Percentiles rank a stretch among this genome's conserved stretches.
Conservation (phyloP, 1,140 invertebrate genomes). For the Copidosoma floridanum region DNA sequence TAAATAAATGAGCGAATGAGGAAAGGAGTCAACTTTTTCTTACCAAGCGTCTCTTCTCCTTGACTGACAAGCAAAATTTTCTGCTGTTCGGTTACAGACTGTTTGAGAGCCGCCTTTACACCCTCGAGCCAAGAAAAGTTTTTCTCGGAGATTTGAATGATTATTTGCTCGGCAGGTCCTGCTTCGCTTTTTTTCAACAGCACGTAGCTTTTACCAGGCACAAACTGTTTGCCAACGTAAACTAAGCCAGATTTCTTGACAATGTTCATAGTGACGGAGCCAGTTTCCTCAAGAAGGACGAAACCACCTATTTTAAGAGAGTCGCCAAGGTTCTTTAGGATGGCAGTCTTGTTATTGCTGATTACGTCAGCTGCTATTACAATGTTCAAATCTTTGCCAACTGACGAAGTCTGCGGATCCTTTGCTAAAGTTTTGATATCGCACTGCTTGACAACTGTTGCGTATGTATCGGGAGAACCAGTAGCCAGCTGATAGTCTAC, state of each 20-base stretch:
- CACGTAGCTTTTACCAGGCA: conserved; percentile 59
- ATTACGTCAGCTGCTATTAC: conserved; percentile 65
- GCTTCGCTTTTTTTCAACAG: conserved; percentile 60
- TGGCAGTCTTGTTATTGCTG: conserved; percentile 35
- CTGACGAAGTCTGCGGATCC: conserved; percentile 55
- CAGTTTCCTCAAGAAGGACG: conserved; percentile 73
- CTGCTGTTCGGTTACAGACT: conserved; percentile 58
- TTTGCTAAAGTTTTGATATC: conserved; percentile 61
- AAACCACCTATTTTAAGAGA: conserved; percentile 73
- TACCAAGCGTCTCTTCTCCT: conserved; percentile 61
- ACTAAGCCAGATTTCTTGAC: conserved; percentile 51
- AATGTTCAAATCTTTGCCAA: conserved; percentile 68
- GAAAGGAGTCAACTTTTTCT: background rate
- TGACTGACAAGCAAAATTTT: conserved; percentile 73
- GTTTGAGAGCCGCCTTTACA: conserved; percentile 69
- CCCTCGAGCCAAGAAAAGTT: conserved; percentile 80
- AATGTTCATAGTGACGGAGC: conserved; percentile 55
- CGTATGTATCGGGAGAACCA: conserved; percentile 49
- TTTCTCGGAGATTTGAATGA: conserved; percentile 66
- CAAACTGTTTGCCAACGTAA: conserved; percentile 58
- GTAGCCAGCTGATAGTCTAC: conserved; percentile 47
- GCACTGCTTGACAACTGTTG: conserved; percentile 54
- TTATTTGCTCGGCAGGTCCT: conserved; percentile 48
- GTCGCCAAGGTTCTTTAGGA: conserved; percentile 61
- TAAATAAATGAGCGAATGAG: background rate